Conservation (phyloP, 1,140 invertebrate species). For the Cherax quadricarinatus region DNA sequence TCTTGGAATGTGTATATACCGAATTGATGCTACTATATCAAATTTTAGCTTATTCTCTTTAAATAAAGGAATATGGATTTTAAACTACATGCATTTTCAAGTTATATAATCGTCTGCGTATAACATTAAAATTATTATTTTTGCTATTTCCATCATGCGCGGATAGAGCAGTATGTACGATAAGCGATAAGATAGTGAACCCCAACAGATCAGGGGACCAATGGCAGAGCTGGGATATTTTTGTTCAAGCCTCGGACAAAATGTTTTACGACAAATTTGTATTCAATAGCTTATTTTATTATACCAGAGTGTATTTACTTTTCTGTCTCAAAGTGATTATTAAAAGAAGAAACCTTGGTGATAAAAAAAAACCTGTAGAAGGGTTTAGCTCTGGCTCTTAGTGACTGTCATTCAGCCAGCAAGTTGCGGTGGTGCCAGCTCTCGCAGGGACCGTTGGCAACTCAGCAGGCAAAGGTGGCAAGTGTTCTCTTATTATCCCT, state of each 20-base stretch:
- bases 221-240: not conserved
- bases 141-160: not conserved
- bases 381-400: slow-evolving; percentile 53
- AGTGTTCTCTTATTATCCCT: slow-evolving; percentile 1
- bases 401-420: slow-evolving; percentile 62
- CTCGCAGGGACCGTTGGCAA: slow-evolving; percentile 18
- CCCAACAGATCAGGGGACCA: not conserved
- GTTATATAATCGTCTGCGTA: no score
- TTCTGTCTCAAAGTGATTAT: no score
- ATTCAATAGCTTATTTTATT: not conserved
- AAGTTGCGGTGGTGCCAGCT: slow-evolving; percentile 44
- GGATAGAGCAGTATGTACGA: not conserved
- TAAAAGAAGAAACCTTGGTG: not conserved
- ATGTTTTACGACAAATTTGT: no score
- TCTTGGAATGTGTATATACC: no score
- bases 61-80: no score
- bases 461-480: slow-evolving; percentile 15
- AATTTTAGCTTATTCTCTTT: no score
- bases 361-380: not conserved
- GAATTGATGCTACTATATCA: no score
- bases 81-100: no score
- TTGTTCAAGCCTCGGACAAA: not conserved
- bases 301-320: not conserved
- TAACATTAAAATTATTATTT: no score
- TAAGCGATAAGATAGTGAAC: not conserved